These are phyloP conservation scores for Pangasius larnaudii DNA, from an alignment of 2,797 vertebrate genomes.

Conservation along the genomic window DNA sequence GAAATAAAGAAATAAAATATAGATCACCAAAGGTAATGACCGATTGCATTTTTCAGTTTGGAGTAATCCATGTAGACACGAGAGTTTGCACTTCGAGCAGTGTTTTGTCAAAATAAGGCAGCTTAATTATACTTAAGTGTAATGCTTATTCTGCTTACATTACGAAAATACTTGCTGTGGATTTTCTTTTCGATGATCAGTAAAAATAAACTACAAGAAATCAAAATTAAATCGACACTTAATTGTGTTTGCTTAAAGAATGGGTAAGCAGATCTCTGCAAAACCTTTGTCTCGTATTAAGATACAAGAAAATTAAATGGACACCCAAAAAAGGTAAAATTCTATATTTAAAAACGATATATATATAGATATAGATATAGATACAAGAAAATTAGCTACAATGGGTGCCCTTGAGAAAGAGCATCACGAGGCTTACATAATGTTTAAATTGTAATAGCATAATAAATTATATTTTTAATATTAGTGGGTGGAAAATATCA, in stretches of 20 bases:
- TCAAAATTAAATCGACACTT: not conserved
- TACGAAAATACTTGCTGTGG: not conserved
- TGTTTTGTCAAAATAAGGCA: not conserved
- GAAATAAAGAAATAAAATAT: not conserved
- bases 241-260: not conserved
- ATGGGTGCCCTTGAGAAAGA: not conserved
- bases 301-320: not conserved
- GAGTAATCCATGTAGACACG: not conserved
- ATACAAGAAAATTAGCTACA: not conserved
- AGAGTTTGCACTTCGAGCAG: not conserved
- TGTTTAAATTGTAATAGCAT: too few relatives aligned
- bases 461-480: not conserved
- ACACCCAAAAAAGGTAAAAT: not conserved
- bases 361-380: too few relatives aligned
- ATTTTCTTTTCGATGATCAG: not conserved
- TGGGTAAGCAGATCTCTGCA: not conserved
- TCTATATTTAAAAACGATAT: not conserved
- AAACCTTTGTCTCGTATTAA: not conserved
- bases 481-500: not conserved
- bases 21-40: not conserved
- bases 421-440: not conserved
- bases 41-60: not conserved
- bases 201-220: not conserved
- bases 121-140: not conserved
- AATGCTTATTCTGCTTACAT: not conserved